Conservation (phyloP, 2,797 vertebrate species). For the Mergus octosetaceus region DNA sequence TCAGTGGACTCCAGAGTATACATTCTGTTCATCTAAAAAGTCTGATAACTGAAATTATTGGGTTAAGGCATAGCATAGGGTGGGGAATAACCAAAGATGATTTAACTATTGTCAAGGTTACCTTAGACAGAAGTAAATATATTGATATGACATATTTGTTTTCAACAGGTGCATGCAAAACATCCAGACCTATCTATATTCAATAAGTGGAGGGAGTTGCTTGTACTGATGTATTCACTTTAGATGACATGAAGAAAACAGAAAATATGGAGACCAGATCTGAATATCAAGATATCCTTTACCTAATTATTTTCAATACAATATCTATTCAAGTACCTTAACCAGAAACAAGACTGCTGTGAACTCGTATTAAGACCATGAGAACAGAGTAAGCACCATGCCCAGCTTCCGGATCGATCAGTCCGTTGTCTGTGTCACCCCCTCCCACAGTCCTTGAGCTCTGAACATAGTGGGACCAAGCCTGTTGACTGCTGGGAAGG, state of each 20-base stretch:
- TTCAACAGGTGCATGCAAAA: background rate
- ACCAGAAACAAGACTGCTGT: background rate
- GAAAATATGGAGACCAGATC: background rate
- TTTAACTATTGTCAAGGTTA: background rate
- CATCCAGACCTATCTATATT: background rate
- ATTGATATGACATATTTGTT: background rate
- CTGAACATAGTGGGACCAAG: background rate
- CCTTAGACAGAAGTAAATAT: background rate
- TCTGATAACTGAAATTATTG: constrained; percentile 25
- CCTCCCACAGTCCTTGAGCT: background rate
- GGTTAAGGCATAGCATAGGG: background rate
- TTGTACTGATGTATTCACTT: background rate
- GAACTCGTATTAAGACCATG: background rate
- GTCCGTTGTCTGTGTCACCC: background rate
- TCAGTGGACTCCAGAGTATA: constrained; percentile 60
- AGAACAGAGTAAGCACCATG: background rate
- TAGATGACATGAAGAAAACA: background rate
- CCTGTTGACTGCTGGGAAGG: accelerated
- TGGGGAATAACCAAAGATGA: background rate
- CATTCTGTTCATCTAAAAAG: constrained; percentile 8
- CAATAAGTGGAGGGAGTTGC: background rate
- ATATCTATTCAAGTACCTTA: background rate
- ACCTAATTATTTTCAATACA: background rate
- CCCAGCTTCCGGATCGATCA: background rate
- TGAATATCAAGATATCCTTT: background rate